A percentile compares a stretch with the other conserved stretches of the same genome.
These are phyloP conservation scores for Notechis scutatus DNA, from an alignment of 2,113 vertebrate genomes.

Conservation along the genomic window DNA sequence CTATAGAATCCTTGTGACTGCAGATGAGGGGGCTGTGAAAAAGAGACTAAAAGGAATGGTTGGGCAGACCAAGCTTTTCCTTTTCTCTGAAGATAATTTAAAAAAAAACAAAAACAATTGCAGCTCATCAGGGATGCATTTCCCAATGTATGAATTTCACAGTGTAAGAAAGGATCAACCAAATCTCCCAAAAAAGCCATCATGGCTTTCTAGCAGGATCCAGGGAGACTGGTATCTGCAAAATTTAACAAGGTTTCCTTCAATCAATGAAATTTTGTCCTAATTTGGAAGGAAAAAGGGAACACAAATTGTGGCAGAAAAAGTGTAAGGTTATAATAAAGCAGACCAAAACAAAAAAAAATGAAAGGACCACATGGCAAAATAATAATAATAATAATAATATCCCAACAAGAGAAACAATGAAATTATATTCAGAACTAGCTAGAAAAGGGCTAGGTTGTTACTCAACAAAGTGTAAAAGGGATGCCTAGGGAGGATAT, in stretches of 20 bases:
- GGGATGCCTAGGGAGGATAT: not conserved
- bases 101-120: not conserved
- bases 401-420: not conserved
- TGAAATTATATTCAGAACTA: not conserved
- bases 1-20: not conserved
- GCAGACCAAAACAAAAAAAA: not conserved
- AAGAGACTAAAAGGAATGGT: not conserved
- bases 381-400: not conserved
- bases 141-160: not conserved
- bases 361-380: not conserved
- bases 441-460: not conserved
- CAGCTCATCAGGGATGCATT: not conserved
- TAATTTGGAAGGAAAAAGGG: not conserved
- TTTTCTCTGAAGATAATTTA: not conserved
- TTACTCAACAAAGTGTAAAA: not conserved
- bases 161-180: not conserved
- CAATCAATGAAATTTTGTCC: not conserved
- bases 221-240: not conserved
- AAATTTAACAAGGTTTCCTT: not conserved
- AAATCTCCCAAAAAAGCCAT: not conserved
- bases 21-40: not conserved
- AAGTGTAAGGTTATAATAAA: not conserved
- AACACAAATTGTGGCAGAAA: not conserved
- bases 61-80: not conserved
- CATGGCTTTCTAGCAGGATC: not conserved